Base-by-base conservation (phyloP, 2,888 invertebrate species). In the Microplitis deprimator region DNA sequence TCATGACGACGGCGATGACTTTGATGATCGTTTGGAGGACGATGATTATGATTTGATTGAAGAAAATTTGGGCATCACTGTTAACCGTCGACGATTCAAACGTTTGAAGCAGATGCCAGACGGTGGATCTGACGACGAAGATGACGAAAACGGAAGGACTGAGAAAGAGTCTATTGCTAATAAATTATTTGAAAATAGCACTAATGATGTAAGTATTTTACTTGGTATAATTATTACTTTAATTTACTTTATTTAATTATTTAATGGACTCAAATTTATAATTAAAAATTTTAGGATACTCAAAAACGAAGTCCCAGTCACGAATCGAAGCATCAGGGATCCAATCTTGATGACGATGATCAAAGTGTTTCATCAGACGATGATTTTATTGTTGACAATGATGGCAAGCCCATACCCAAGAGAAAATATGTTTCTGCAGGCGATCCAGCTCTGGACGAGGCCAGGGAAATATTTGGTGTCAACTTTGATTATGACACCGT, bases 41-140 rank as follows among this genome's bases (percentile, higher is more conserved):
- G 99, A 99, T 86, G 99, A 99, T 92, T 97, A 98, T 89, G 99
- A 98, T 89, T 92, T 99, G 64, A 94, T 99, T 84, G 98, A 99
- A 89, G 99, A 99, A 90, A 99, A 99, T 93, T 93, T 98, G 86
- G 99, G 99, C 80, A 96, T 97, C 1, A 98, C 98, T 93, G 95
- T 98, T 81, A 94, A 96, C 88, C 93, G 96, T 89, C 96, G 96
- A 91, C 93, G 94, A 81, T 97, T 97, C 84, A 97, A 96, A 88
- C 93, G 97, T 79, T 91, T 97, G 79, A 92, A 95, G 80, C 92
- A 95, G 50, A 93, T 97, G 82, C 95, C 96, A 88, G 97, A 97
- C 90, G 96, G 96, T 88, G 97, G 97, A 87, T 96, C 97, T 86
- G 96, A 97, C 84, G 97, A 97, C 83, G 96, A 96, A 86, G 95